A percentile compares a stretch with the other conserved stretches of the same genome.
Conservation (phyloP, 2,113 vertebrate species). For the Albula goreensis region DNA sequence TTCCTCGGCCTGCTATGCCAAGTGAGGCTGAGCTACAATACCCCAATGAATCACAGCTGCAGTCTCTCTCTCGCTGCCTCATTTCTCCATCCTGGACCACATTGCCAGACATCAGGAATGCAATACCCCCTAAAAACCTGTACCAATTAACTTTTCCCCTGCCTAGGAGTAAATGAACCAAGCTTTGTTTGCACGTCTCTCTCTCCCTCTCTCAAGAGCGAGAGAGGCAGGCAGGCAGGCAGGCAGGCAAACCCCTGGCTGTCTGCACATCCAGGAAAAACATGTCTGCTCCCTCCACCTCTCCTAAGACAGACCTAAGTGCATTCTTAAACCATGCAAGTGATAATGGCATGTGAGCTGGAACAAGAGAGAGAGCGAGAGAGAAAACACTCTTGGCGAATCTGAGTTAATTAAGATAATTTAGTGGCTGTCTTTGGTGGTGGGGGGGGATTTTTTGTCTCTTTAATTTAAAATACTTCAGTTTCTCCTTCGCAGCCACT, state of each 20-base stretch:
- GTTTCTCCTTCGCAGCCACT: constrained; percentile 7
- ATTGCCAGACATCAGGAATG: not conserved
- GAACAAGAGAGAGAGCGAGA: not conserved
- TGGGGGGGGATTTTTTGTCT: not conserved
- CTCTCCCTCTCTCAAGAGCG: not conserved
- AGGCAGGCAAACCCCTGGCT: not conserved
- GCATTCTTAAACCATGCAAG: not conserved
- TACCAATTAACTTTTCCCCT: not conserved
- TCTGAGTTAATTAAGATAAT: not conserved
- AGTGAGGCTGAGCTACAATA: not conserved
- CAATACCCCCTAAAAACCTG: not conserved
- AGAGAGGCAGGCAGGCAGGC: not conserved
- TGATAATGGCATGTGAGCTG: not conserved
- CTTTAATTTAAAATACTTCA: not conserved
- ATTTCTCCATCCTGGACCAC: not conserved
- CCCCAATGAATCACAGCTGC: constrained; percentile 18
- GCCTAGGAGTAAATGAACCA: constrained; percentile 11
- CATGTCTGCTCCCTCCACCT: not conserved
- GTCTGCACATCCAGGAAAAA: not conserved
- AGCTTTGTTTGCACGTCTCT: not conserved
- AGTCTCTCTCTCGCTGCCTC: not conserved
- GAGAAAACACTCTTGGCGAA: not conserved
- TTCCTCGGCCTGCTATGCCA: not conserved
- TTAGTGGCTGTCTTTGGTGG: not conserved
- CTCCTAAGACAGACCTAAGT: not conserved